Conservation (phyloP, 2,888 invertebrate genomes). For the Neoascia interrupta region DNA sequence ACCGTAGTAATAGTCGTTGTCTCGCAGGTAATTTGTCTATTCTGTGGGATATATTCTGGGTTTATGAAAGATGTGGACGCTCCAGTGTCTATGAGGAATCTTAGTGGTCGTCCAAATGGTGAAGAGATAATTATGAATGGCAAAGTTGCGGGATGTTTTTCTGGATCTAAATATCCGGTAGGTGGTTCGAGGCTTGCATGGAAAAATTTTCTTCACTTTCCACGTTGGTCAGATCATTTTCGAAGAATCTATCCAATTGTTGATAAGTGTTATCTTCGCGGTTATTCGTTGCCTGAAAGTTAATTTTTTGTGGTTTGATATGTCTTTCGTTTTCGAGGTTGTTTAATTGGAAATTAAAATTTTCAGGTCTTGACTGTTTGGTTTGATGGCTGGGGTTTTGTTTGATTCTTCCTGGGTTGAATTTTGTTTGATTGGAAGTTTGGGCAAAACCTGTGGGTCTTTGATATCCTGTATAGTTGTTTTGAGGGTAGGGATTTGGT, state of each 20-base stretch:
- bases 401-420: not conserved
- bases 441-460: not conserved
- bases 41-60: not conserved
- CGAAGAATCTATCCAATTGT: conserved; percentile 1
- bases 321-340: too few species aligned
- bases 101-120: not conserved
- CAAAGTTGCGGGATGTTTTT: not conserved
- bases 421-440: not conserved
- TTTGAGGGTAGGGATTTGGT: too few species aligned
- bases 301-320: too few species aligned
- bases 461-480: not conserved
- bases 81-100: too few species aligned
- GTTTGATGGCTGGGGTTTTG: conserved; percentile 7
- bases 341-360: conserved; percentile 20
- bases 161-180: not conserved
- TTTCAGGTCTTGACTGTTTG: conserved; percentile 6
- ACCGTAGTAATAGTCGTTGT: not conserved
- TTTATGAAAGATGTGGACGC: conserved; percentile 1
- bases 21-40: not conserved
- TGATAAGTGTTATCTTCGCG: not conserved
- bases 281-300: too few species aligned
- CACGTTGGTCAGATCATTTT: conserved; percentile 3
- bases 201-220: not conserved
- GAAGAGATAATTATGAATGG: conserved; percentile 1
- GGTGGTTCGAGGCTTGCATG: conserved; percentile 3